These are phyloP conservation scores for Drosophila nigritarsus DNA, from an alignment of 2,888 invertebrate species.

Conservation along the genomic window DNA sequence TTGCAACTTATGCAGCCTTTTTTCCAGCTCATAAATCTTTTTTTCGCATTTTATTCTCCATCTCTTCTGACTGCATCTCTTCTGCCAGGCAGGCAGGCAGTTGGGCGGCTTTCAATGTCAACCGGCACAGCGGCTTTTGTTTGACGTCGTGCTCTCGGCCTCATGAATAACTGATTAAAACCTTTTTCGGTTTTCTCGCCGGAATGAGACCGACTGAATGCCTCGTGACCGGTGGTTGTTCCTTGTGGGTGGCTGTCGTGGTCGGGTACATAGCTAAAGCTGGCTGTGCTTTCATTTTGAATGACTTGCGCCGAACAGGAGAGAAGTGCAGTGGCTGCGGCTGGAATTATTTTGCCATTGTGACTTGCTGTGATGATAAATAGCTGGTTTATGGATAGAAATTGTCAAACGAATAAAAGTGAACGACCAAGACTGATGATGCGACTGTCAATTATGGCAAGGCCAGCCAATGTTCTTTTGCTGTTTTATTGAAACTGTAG, in stretches of 20 bases:
- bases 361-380: constrained; percentile 62
- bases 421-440: constrained; percentile 47
- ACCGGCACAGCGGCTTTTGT: constrained; percentile 76
- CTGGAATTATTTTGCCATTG: constrained; percentile 31
- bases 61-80: constrained; percentile 12
- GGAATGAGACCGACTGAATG: constrained; percentile 32
- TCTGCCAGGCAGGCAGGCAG: background rate
- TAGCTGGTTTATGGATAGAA: constrained; percentile 51
- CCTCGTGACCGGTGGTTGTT: constrained; percentile 7
- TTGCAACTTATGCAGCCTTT: constrained; percentile 53
- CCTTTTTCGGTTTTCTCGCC: constrained; percentile 59
- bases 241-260: background rate
- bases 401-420: constrained; percentile 39
- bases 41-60: constrained; percentile 37
- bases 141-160: constrained; percentile 70
- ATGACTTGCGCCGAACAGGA: constrained; percentile 56
- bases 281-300: constrained; percentile 72
- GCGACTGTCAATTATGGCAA: constrained; percentile 57
- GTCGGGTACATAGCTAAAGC: constrained; percentile 3
- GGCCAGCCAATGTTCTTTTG: constrained; percentile 20
- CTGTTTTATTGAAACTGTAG: background rate
- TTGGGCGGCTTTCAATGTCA: constrained; percentile 68
- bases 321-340: constrained; percentile 57
- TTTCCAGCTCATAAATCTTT: constrained; percentile 79
- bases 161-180: constrained; percentile 82